phyloP scores from a whole-genome alignment of 1,140 invertebrate species.

The Polyergus mexicanus region DNA sequence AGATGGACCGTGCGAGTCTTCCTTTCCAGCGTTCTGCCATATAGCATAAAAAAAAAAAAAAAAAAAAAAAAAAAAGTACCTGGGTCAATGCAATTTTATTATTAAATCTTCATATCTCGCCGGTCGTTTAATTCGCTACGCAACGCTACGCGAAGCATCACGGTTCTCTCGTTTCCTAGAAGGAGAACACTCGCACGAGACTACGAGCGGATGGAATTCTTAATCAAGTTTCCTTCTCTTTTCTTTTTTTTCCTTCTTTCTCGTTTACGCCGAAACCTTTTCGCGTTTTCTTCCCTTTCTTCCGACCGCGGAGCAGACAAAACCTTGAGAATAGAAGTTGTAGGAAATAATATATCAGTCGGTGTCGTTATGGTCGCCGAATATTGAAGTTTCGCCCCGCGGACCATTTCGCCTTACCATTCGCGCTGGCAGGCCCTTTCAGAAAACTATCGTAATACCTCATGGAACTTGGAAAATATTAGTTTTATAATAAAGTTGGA shows the following conservation, averaged over 20 bases:
- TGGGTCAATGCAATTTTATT: conserved; percentile 50
- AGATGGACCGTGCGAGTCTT: background rate
- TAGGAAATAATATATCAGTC: conserved; percentile 81
- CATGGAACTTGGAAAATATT: conserved; percentile 81
- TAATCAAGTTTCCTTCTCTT: conserved; percentile 79
- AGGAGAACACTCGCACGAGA: conserved; percentile 8
- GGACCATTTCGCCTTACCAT: conserved; percentile 74
- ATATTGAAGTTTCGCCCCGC: conserved; percentile 80
- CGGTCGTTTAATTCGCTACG: conserved; percentile 47
- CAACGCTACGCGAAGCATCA: conserved; percentile 42
- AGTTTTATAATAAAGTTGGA: conserved; percentile 80
- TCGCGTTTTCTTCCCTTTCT: conserved; percentile 56
- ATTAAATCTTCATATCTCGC: conserved; percentile 53
- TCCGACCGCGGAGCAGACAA: conserved; percentile 64
- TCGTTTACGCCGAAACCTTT: background rate
- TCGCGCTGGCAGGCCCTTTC: conserved; percentile 74
- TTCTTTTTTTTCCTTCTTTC: conserved; percentile 7
- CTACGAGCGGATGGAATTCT: conserved; percentile 72
- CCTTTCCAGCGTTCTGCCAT: too few relatives aligned
- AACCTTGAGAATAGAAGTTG: conserved; percentile 78
- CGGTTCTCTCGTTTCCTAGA: conserved; percentile 13
- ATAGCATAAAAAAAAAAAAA: background rate
- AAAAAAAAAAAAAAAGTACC: background rate
- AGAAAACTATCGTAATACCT: conserved; percentile 82
- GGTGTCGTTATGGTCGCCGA: conserved; percentile 82